Base-by-base conservation (phyloP, 2,797 vertebrate genomes). In the Uromys caudimaculatus region DNA sequence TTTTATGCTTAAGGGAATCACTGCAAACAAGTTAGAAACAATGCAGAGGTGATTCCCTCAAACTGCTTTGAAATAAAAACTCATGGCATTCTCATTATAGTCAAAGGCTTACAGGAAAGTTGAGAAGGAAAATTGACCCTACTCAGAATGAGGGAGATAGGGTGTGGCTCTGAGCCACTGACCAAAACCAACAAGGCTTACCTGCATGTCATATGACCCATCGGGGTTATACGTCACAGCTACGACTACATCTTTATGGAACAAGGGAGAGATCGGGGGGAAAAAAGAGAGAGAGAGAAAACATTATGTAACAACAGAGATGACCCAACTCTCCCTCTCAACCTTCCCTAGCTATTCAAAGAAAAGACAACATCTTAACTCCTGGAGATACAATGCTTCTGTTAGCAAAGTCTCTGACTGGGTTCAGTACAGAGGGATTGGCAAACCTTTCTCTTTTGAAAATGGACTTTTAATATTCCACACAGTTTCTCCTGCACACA, bases 201-300 rank as follows among this genome's bases (percentile, higher is more conserved):
- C 99, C 99, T 99, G 98, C 99, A 99, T 99, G 23, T 96, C 98
- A 96, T 99, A 99, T 44, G 99, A 99, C n/a, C 99, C 99, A 81
- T 99, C 99, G 64, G 88, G 98, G 98, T 99, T 99, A 97, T 99
- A 99, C 1, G 96, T 98, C 62, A 99, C 97, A 94, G 98, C 97
- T 92, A 99, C 96, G 17, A 99, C 96, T 64, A 99, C 98, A 96
- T 98, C 99, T 99, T 97, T 94, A 97, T 14, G 97, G 92, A 88
- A 89, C 87, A 71, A 89, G 96, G 56, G 5, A 78, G 93, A 82
- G 78, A 92, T 94, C 44, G 44, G n/a, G n/a, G n/a, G n/a, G n/a
- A 94, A 84, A 75, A 96, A 87, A 77, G 96, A 92, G 91, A 94
- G 14, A 71, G 67, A 97, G 93, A 95, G 92, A 41, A 83, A 23